Conservation (phyloP, 2,888 invertebrate genomes). For the Lingula anatina region DNA sequence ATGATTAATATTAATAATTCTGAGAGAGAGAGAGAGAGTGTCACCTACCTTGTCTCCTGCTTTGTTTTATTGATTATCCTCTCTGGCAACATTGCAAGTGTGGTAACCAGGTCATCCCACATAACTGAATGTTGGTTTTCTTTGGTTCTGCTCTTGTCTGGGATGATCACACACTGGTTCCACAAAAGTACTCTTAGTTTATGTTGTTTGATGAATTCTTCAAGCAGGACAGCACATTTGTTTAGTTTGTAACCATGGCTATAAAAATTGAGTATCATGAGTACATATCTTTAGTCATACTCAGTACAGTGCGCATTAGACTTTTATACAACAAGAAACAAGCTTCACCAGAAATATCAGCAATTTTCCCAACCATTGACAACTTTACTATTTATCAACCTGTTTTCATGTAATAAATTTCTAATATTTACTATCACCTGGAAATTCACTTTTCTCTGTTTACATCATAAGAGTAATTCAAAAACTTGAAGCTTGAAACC, state of each 20-base stretch:
- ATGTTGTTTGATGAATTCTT: conserved; percentile 18
- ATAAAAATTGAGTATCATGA: conserved; percentile 6
- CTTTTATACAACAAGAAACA: neutral
- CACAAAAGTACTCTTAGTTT: conserved; percentile 15
- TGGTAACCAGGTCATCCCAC: conserved; percentile 25
- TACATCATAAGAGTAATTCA: too few species aligned
- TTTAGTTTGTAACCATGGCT: conserved; percentile 23
- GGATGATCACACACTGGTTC: conserved; percentile 15
- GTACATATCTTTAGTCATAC: neutral
- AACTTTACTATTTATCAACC: too few species aligned
- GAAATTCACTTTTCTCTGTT: too few species aligned
- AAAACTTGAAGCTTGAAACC: too few species aligned
- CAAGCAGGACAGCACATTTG: conserved; percentile 23
- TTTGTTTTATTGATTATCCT: conserved; percentile 34
- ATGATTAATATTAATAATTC: neutral
- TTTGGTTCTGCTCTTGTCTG: neutral
- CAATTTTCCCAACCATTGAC: neutral
- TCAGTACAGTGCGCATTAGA: neutral
- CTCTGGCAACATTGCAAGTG: conserved; percentile 29
- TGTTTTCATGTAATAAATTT: too few species aligned
- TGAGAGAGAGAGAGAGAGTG: too few species aligned
- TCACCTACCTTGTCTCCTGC: conserved; percentile 29
- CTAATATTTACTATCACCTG: too few species aligned
- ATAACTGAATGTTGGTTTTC: conserved; percentile 1
- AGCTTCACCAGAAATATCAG: neutral